Percentiles rank a stretch among this genome's conserved stretches.
Evolutionary conservation across 2,888 invertebrate genomes (phyloP).

Genomic region (Cephus rjabovi): DNA sequence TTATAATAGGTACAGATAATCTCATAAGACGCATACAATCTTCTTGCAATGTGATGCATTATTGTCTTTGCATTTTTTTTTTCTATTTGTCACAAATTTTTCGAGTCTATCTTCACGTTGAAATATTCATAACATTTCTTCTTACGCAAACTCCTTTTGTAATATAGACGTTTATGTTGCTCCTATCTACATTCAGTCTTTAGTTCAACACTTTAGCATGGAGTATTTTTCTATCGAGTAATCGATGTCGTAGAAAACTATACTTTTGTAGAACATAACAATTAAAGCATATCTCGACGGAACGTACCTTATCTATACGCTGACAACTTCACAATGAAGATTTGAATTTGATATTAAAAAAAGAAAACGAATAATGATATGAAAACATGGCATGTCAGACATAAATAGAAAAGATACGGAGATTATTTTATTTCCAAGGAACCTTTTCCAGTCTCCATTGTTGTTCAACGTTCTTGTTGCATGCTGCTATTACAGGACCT

Average conservation of each 20-base stretch:
- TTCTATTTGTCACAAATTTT: neutral
- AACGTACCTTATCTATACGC: neutral
- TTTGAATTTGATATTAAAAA: neutral
- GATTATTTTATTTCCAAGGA: slow-evolving; percentile 71
- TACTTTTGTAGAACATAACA: neutral
- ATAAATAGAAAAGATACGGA: neutral
- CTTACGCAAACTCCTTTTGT: neutral
- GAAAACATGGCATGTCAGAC: neutral
- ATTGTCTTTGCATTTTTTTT: neutral
- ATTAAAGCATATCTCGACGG: neutral
- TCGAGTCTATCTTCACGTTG: neutral
- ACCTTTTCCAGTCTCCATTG: slow-evolving; percentile 78
- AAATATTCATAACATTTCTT: neutral
- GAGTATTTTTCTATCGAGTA: neutral
- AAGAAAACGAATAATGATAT: neutral
- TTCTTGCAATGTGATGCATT: neutral
- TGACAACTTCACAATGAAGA: neutral
- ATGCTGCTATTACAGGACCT: slow-evolving; percentile 72
- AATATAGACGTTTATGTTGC: neutral
- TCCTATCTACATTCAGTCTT: neutral
- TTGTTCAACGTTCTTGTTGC: slow-evolving; percentile 72
- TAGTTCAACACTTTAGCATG: neutral
- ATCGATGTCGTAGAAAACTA: neutral
- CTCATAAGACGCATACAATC: neutral
- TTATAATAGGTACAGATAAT: neutral